Conservation (phyloP, 2,888 invertebrate genomes). For the Ophion slaviceki region DNA sequence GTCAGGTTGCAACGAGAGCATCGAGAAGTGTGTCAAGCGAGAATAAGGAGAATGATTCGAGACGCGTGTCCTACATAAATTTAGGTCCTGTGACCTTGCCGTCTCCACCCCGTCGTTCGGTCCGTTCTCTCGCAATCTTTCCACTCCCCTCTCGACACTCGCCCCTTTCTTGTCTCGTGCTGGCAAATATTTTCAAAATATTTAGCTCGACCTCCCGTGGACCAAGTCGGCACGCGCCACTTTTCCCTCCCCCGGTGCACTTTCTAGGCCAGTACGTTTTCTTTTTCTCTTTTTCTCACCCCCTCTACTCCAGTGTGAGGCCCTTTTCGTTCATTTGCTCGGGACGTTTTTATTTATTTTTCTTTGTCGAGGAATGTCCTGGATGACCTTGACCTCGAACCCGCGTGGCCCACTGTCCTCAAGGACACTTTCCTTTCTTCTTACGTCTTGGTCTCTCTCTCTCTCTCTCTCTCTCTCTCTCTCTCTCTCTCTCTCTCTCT, state of each 20-base stretch:
- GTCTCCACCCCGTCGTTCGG: background rate
- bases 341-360: constrained; percentile 39
- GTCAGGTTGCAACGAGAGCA: background rate
- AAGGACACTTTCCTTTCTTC: constrained; percentile 26
- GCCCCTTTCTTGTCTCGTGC: constrained; percentile 5
- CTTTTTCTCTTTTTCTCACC: background rate
- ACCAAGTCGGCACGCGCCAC: constrained; percentile 60
- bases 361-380: constrained; percentile 11
- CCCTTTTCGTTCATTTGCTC: background rate
- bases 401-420: constrained; percentile 58
- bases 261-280: background rate
- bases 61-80: constrained; percentile 52
- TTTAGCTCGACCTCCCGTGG: constrained; percentile 64
- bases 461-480: background rate
- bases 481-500: background rate
- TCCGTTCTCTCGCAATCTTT: constrained; percentile 8
- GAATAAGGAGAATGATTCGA: constrained; percentile 19
- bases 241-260: constrained; percentile 11
- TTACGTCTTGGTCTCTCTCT: background rate
- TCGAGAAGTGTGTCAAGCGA: constrained; percentile 39
- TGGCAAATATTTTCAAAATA: constrained; percentile 69
- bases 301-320: background rate
- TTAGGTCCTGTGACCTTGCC: background rate
- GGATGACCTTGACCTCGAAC: constrained; percentile 52
- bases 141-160: background rate